phyloP scores from a whole-genome alignment of 2,888 invertebrate genomes.

The Cistogaster globosa region DNA sequence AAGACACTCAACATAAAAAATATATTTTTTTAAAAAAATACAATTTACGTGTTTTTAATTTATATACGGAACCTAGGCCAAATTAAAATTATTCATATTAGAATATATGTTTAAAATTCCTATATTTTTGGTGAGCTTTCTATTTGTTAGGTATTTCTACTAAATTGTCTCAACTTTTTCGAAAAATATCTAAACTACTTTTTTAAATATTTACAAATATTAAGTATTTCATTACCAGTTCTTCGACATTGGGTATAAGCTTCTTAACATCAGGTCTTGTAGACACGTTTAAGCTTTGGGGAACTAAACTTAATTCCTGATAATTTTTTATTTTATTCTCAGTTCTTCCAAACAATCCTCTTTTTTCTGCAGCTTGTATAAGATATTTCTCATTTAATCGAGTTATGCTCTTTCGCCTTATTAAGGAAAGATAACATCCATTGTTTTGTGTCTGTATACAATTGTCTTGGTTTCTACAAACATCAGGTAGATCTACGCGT shows the following conservation, averaged over 20 bases:
- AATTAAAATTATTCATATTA: too few species aligned
- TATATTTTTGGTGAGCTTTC: too few species aligned
- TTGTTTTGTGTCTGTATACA: conserved; percentile 83
- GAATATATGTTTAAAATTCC: too few species aligned
- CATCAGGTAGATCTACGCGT: conserved; percentile 85
- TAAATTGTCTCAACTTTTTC: too few species aligned
- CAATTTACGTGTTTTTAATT: too few species aligned
- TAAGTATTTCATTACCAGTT: conserved; percentile 50
- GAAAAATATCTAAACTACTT: too few species aligned
- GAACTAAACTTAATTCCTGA: conserved; percentile 76
- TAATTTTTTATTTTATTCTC: conserved; percentile 81
- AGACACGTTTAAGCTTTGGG: neutral
- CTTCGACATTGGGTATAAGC: conserved; percentile 46
- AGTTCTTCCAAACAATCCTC: conserved; percentile 88
- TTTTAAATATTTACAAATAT: too few species aligned
- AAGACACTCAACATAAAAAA: too few species aligned
- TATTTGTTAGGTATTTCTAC: too few species aligned
- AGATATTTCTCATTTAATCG: conserved; percentile 91
- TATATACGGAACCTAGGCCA: too few species aligned
- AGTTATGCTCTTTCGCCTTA: conserved; percentile 87
- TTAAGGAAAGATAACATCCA: conserved; percentile 86
- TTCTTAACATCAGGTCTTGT: conserved; percentile 1
- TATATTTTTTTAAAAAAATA: too few species aligned
- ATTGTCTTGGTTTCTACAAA: conserved; percentile 84
- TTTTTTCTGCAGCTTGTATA: conserved; percentile 91